phyloP scores from a whole-genome alignment of 2,888 invertebrate genomes.

The Lasioglossum calceatum region DNA sequence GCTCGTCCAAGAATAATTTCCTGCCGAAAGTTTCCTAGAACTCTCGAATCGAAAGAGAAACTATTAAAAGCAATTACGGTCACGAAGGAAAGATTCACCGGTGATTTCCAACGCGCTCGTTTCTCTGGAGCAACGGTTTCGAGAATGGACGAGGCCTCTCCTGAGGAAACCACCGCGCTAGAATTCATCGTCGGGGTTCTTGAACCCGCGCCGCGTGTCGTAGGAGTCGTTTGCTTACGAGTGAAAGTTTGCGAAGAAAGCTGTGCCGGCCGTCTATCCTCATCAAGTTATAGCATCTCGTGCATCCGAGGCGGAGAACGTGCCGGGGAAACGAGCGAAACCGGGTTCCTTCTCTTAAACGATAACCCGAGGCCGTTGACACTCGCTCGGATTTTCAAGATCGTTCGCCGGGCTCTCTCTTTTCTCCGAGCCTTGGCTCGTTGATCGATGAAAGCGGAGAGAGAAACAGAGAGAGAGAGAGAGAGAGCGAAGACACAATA shows the following conservation, averaged over 20 bases:
- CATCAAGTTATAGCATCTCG: constrained; percentile 32
- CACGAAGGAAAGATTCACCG: not conserved
- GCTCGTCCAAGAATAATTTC: constrained; percentile 31
- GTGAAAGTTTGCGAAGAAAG: constrained; percentile 84
- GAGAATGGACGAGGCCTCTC: constrained; percentile 29
- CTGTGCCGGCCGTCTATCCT: constrained; percentile 67
- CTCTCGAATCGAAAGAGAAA: not conserved
- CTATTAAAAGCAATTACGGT: not conserved
- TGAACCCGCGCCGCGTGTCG: constrained; percentile 69
- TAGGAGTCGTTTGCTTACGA: constrained; percentile 63
- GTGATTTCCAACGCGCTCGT: constrained; percentile 2
- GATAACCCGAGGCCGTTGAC: constrained; percentile 65
- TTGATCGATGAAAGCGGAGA: constrained; percentile 14
- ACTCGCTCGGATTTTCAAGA: constrained; percentile 68
- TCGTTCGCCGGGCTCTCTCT: constrained; percentile 61
- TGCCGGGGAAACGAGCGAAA: constrained; percentile 21
- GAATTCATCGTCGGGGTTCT: constrained; percentile 68
- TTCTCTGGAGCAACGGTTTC: constrained; percentile 44
- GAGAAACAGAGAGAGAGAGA: not conserved
- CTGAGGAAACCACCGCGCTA: constrained; percentile 43
- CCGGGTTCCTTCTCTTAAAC: constrained; percentile 46
- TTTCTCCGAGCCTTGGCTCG: constrained; percentile 58
- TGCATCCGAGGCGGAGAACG: constrained; percentile 23
- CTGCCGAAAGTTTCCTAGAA: constrained; percentile 19
- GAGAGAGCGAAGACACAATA: not conserved